Base-by-base conservation (phyloP, 1,140 invertebrate species). In the Bombus breviceps region DNA sequence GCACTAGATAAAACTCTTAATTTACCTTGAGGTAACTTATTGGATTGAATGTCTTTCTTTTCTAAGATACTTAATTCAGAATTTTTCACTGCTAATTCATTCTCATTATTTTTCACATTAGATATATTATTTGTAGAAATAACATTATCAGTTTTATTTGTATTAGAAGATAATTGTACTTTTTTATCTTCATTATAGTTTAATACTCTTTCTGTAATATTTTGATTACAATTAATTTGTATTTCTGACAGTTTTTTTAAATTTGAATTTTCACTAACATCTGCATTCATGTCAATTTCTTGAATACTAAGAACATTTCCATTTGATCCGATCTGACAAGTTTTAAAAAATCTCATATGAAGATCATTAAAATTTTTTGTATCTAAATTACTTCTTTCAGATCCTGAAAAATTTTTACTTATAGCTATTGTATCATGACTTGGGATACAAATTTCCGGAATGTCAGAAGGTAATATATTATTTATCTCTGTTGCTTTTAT, bases 1-100 rank as follows among this genome's bases (percentile, higher is more conserved):
- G 76, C 74, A 28, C 79, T 78, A 64, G 73, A 77, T 18, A 78
- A 57, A 72, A 90, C 85, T 62, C 89, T 83, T 32, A 90, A 57
- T 78, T 53, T 90, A 37, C 12, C 25, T 43, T 74, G 57, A 79
- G 32, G 2, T 74, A 81, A 28, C 41, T 39, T 5, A 39, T 72
- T 79, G 1, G 47, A n/a, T 28, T 43, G 47, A 78, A 4, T 62
- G 12, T 53, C 2, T 32, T 57, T 28, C 13, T 69, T 12, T 28
- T 75, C 53, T 34, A 28, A 57, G n/a, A 37, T 41, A 12, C 32
- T 43, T 22, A 69, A 22, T 59, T 43, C 5, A 43, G 8, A 10
- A 41, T 68, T 25, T 41, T 43, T 2, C 9, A 69, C 9, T 32
- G 18, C 12, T 53, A 32, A 37, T 71, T 78, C 12, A 69, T 34